phyloP scores from a whole-genome alignment of 2,888 invertebrate species.

The Brassicogethes aeneus region DNA sequence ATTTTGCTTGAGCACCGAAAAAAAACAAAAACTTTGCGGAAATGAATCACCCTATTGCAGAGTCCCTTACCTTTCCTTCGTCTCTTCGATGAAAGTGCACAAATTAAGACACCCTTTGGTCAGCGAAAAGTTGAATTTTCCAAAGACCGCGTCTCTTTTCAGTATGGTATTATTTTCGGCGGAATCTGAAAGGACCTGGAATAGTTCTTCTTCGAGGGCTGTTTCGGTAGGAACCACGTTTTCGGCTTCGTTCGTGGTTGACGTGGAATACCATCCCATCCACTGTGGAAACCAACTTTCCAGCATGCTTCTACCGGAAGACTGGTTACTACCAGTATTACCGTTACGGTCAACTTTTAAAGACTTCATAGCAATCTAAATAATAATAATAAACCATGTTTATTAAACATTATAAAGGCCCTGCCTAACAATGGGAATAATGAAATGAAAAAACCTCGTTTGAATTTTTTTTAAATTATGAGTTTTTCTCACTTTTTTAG shows the following conservation, averaged over 20 bases:
- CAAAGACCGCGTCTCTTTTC: constrained; percentile 82
- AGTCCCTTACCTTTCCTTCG: constrained; percentile 27
- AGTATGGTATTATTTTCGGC: constrained; percentile 80
- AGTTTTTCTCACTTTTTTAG: no score
- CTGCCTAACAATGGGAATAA: no score
- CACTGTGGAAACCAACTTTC: constrained; percentile 91
- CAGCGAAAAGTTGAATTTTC: constrained; percentile 77
- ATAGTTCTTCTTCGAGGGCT: constrained; percentile 66
- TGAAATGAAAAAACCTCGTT: no score
- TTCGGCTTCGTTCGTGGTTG: constrained; percentile 20
- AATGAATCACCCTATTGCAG: not conserved
- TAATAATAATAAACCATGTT: no score
- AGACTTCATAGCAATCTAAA: constrained; percentile 52
- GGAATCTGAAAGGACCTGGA: constrained; percentile 75
- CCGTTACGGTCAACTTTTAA: constrained; percentile 42
- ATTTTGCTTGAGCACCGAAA: no score
- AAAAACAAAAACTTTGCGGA: no score
- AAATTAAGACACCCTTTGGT: constrained; percentile 62
- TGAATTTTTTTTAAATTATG: no score
- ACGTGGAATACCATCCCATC: constrained; percentile 74
- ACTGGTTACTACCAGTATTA: constrained; percentile 39
- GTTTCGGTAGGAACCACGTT: constrained; percentile 24
- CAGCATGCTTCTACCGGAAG: constrained; percentile 58
- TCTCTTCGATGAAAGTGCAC: constrained; percentile 37
- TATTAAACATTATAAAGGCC: no score